Base-by-base conservation (phyloP, 2,797 vertebrate species). In the Poeciliopsis paucimaculata region DNA sequence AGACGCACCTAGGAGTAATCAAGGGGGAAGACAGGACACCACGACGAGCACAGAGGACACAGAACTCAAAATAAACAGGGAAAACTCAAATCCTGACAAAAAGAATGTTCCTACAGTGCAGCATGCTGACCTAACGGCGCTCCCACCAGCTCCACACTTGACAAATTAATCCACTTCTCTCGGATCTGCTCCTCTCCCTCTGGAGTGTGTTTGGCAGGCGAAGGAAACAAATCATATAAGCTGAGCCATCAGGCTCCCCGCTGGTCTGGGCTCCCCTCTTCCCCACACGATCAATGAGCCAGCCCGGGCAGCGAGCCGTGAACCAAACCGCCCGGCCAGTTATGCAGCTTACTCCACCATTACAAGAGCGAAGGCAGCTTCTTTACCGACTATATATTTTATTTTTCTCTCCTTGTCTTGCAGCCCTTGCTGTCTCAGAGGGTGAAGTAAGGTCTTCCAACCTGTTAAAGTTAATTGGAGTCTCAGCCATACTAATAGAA, bases 221-320 rank as follows among this genome's bases (percentile, higher is more conserved):
- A 51, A 84, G 68, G 81, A 88, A 86, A 88, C 87, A 88, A 90
- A 92, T 83, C 79, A 82, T 76, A 66, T 62, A 75, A 73, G 80
- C 72, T 74, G 77, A 78, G 82, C 79, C 72, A 75, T 79, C 78
- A 68, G 86, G 76, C 78, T 81, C 80, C 90, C 86, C 20, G 77
- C 89, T 84, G 89, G 10, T 82, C 62, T 0, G 20, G 77, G 36
- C 80, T 84, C 57, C 49, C 82, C 72, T 82, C 43, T 39, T 76
- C 71, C 73, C 77, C 45, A 70, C 62, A 77, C 12, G 62, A 86
- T 60, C 60, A 7, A 60, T 77, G 71, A 36, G n/a, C 12, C 49
- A 39, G 64, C 31, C 76, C 77, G 80, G 82, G 57, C 68, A 64
- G 77, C 2, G 31, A 72, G 75, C 46, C 23, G 41, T 20, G n/a